A percentile compares a stretch with the other conserved stretches of the same genome.
Evolutionary conservation across 2,888 invertebrate species (phyloP).

Genomic region (Harpalus rufipes): DNA sequence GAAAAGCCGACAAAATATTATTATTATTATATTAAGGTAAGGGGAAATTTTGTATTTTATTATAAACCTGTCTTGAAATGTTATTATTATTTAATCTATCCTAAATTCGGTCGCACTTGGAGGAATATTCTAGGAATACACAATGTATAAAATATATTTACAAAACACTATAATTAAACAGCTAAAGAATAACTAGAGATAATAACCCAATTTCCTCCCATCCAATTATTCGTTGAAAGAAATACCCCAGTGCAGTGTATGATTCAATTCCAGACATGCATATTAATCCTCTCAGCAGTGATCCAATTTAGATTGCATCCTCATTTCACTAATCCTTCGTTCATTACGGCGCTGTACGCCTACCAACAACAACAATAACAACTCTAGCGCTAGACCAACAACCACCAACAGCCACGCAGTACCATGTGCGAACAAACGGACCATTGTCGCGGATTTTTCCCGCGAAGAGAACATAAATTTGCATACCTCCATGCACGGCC

Average conservation of each 20-base stretch:
- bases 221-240: neutral
- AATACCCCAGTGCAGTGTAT: neutral
- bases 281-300: slow-evolving; percentile 48
- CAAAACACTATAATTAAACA: no score
- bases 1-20: no score
- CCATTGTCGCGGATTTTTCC: slow-evolving; percentile 48
- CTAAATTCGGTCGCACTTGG: no score
- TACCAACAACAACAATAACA: neutral
- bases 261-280: slow-evolving; percentile 37
- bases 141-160: no score
- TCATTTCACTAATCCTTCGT: slow-evolving; percentile 43
- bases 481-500: slow-evolving; percentile 46
- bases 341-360: slow-evolving; percentile 17
- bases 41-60: no score
- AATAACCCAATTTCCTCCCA: slow-evolving; percentile 10
- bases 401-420: slow-evolving; percentile 9
- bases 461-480: slow-evolving; percentile 61
- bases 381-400: neutral
- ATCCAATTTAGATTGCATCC: slow-evolving; percentile 44
- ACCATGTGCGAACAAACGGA: slow-evolving; percentile 11
- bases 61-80: no score
- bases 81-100: no score
- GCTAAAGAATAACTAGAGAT: neutral
- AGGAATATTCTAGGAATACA: no score
- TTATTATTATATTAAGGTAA: no score